Evolutionary conservation across 2,888 invertebrate species (phyloP).

Genomic region (Erpobdella octoculata): DNA sequence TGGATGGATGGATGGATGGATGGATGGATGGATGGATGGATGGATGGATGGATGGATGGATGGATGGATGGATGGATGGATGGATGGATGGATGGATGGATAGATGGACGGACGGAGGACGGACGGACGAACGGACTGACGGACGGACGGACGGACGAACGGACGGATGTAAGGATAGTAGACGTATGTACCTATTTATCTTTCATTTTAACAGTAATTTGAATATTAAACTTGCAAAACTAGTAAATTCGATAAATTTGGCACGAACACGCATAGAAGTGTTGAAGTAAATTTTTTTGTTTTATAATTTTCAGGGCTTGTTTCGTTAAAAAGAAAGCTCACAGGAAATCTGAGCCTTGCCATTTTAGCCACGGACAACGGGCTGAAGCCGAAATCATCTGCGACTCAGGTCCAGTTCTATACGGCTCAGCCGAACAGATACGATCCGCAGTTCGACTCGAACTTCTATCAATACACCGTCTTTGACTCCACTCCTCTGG

Average conservation of each 20-base stretch:
- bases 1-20: conserved; percentile 15
- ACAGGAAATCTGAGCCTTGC: background rate
- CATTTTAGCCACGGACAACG: background rate
- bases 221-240: too few relatives aligned
- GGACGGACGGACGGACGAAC: too few relatives aligned
- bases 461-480: background rate
- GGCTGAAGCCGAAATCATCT: background rate
- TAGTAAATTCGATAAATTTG: too few relatives aligned
- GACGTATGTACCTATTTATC: too few relatives aligned
- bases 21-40: conserved; percentile 12
- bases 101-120: too few relatives aligned
- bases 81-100: conserved; percentile 14
- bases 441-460: background rate
- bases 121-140: too few relatives aligned
- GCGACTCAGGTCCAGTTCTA: background rate
- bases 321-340: background rate
- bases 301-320: background rate
- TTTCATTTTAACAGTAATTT: too few relatives aligned
- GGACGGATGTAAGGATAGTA: conserved; percentile 5
- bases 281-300: too few relatives aligned
- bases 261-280: too few relatives aligned
- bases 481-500: background rate
- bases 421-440: background rate
- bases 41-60: conserved; percentile 12
- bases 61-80: conserved; percentile 15